Conservation (phyloP, 2,113 vertebrate species). For the Hemiprocne comata region DNA sequence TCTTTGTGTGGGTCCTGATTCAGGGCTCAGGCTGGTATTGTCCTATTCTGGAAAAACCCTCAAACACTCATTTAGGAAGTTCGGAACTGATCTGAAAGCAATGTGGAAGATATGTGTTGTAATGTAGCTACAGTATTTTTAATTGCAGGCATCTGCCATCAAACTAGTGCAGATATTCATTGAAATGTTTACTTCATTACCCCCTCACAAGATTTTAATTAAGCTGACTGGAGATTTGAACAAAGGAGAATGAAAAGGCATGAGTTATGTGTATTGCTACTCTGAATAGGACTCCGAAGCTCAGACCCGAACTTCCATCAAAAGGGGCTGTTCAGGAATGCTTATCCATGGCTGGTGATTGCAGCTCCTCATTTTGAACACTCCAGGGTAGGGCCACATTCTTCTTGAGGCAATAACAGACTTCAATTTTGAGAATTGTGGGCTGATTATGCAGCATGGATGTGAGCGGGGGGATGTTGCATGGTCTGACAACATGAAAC, state of each 20-base stretch:
- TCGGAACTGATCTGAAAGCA: background rate
- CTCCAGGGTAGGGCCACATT: background rate
- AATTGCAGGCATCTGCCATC: slow-evolving; percentile 36
- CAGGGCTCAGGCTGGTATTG: background rate
- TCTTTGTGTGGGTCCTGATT: background rate
- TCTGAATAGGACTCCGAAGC: slow-evolving; percentile 33
- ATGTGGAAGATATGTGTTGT: background rate
- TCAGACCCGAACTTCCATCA: background rate
- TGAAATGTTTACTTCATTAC: slow-evolving; percentile 52
- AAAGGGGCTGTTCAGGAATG: background rate
- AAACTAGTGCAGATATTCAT: slow-evolving; percentile 4
- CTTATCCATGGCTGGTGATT: background rate
- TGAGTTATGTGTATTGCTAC: slow-evolving; percentile 41
- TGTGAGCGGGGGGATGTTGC: background rate
- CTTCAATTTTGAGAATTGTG: background rate
- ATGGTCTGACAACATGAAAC: background rate
- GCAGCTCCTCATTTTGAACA: background rate
- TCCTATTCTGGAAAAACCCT: background rate
- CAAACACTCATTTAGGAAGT: background rate
- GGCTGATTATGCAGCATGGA: background rate
- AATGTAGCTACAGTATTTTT: background rate
- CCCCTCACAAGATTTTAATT: slow-evolving; percentile 49
- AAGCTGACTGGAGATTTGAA: slow-evolving; percentile 36
- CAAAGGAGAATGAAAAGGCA: slow-evolving; percentile 39
- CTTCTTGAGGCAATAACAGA: background rate